These are phyloP conservation scores for Mico argentatus DNA, from an alignment of 2,797 vertebrate genomes.

Conservation along the genomic window DNA sequence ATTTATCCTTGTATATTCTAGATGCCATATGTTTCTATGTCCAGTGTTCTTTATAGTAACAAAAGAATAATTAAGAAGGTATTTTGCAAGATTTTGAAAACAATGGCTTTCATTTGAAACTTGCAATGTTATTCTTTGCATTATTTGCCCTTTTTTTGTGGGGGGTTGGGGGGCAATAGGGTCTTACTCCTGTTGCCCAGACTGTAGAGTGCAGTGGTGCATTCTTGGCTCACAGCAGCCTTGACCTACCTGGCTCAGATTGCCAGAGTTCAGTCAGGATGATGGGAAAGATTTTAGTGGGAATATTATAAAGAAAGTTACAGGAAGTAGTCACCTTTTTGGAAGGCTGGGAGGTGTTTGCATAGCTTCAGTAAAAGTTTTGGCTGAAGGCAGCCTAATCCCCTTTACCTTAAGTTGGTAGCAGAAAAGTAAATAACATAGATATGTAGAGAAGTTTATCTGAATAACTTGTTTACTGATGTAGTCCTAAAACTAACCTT, in stretches of 20 bases:
- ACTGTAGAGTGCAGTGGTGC: not conserved
- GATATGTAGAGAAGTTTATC: too few species aligned
- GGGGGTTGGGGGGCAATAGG: not conserved
- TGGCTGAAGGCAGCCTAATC: too few species aligned
- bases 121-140: not conserved
- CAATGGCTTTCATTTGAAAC: slow-evolving; percentile 6
- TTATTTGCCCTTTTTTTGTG: not conserved
- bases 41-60: not conserved
- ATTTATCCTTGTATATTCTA: not conserved
- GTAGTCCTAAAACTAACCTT: too few species aligned
- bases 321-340: too few species aligned
- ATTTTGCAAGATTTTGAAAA: not conserved
- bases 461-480: too few species aligned
- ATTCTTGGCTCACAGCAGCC: not conserved
- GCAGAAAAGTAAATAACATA: too few species aligned
- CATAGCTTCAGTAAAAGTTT: too few species aligned
- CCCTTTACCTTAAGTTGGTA: too few species aligned
- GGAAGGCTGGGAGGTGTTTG: too few species aligned
- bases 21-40: not conserved
- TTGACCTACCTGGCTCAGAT: not conserved
- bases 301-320: too few species aligned
- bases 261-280: not conserved
- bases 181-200: not conserved
- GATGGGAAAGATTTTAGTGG: too few species aligned
- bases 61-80: not conserved